Base-by-base conservation (phyloP, 2,113 vertebrate species). In the Carettochelys insculpta region DNA sequence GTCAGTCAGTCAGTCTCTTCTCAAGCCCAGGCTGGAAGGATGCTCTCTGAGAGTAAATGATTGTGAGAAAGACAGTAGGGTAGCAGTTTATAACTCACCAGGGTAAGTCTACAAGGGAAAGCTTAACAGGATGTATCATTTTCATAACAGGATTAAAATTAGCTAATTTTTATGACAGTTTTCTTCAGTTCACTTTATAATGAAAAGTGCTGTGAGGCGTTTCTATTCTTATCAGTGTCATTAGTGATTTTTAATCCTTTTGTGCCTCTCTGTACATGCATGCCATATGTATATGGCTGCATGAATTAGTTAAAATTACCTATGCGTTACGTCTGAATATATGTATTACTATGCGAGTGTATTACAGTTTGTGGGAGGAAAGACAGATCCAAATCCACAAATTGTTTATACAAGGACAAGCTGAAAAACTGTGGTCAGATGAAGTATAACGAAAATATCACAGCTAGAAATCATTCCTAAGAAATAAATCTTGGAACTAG, bases 381-480 rank as follows among this genome's bases (percentile, higher is more conserved):
- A 93, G n/a, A 54, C 87, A 93, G 77, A 93, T 92, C 77, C 83
- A 95, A 92, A 92, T 83, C 91, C 83, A 86, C 65, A 85, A 92
- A 80, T 38, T 94, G 20, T 94, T 95, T 91, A 83, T 80, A 90
- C 48, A 91, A 94, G 77, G 77, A 82, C 71, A 94, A 89, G 65
- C 79, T 90, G 79, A 96, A 95, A 65, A 95, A 88, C 88, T 82
- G 87, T 88, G 95, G 96, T 95, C 94, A 92, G 94, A 96, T 92
- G 94, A 96, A 96, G 90, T 71, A 85, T 45, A 93, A 97, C 89
- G 81, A 95, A 95, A 95, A 95, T 86, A 92, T 92, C 53, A 83
- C 47, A 86, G 86, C 73, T 96, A 95, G 88, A 94, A 94, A 92
- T 85, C 0, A 87, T 93, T 96, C 93, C 92, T 90, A 90, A 94